A percentile compares a stretch with the other conserved stretches of the same genome.
These are phyloP conservation scores for Operophtera brumata DNA, from an alignment of 2,888 invertebrate species.

Conservation along the genomic window DNA sequence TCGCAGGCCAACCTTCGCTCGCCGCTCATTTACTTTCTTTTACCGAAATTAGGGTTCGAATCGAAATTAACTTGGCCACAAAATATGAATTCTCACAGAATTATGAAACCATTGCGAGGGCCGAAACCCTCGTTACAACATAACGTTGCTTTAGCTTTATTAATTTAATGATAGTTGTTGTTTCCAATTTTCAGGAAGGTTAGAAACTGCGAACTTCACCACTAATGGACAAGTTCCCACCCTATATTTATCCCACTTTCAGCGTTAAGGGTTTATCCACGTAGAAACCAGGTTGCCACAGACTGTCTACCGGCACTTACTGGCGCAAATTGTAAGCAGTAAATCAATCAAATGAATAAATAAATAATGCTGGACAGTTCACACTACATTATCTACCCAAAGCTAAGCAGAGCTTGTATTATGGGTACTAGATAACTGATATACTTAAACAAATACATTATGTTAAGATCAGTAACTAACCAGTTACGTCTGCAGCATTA, in stretches of 20 bases:
- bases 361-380: no score
- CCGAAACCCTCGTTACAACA: conserved; percentile 4
- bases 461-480: no score
- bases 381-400: no score
- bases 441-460: no score
- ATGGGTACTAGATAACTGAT: no score
- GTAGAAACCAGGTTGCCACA: background rate
- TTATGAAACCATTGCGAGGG: background rate
- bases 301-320: background rate
- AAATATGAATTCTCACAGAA: background rate
- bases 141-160: conserved; percentile 22
- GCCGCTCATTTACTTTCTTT: no score
- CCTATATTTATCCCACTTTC: conserved; percentile 34
- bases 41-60: no score
- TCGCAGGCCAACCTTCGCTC: no score
- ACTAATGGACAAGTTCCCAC: conserved; percentile 28
- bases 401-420: no score
- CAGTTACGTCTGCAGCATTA: no score
- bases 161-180: conserved; percentile 27
- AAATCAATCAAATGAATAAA: no score
- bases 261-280: background rate
- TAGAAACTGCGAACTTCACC: conserved; percentile 16
- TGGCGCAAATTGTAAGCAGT: no score
- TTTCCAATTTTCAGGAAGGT: conserved; percentile 24
- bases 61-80: background rate